Evolutionary conservation across 2,797 vertebrate species (phyloP), one percentile per base, ranked within the genome.

Genomic region (Allochrocebus solatus): DNA sequence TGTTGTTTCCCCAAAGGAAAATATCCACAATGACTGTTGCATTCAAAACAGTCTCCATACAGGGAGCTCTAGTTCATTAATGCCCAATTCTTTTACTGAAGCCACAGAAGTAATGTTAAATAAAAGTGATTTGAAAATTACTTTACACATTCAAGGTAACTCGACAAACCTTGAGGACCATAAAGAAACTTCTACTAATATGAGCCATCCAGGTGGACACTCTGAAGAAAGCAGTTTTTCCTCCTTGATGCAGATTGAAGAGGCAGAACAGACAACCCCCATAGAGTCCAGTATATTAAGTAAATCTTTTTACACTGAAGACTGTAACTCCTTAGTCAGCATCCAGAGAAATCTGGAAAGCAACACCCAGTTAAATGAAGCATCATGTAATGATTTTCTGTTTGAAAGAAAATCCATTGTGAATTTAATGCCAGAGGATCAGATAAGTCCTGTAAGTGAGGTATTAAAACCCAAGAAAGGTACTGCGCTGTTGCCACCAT

Each of bases 131-230:
- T 61, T 95, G 86, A 84, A 43, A 43, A 46, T 95, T 22, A 64
- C 83, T 91, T 95, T 89, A 83, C 97, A 97, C 78, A n/a, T 55
- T 79, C 82, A 93, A 9, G 50, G 14, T 86, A 96, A 90, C 7
- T 79, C 98, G 75, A 96, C 95, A 97, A 97, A 96, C 48, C 9
- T 78, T 57, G 43, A 95, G 50, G 86, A 96, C 81, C 93, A 83
- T 46, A 90, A 55, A 85, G 96, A 97, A 85, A 91, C 95, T 78
- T 92, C 26, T 95, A 50, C 46, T 91, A 57, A 67, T 94, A 61
- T 82, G 70, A 95, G 50, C 87, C 89, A 85, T 84, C 55, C 33
- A 39, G 53, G 59, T 50, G 17, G 17, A 96, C 39, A 89, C 19
- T 55, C 50, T 82, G 24, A 43, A 90, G 88, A 97, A 95, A 97